Conservation (phyloP, 2,797 vertebrate genomes). For the Sarcophilus harrisii region DNA sequence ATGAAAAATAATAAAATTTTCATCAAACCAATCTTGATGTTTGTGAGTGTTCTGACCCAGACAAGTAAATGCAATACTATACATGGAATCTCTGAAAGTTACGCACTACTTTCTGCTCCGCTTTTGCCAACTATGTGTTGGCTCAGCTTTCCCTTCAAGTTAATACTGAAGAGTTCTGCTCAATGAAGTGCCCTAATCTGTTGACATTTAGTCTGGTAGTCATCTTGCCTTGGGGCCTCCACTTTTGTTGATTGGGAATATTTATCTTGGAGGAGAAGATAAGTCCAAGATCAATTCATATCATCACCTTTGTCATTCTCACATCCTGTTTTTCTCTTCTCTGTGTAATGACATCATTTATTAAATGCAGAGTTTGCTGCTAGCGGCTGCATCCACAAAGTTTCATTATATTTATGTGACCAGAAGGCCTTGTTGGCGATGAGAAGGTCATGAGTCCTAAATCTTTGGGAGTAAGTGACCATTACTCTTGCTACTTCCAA, state of each 20-base stretch:
- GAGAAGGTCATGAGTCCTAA: neutral
- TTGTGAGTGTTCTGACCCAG: neutral
- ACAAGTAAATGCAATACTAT: neutral
- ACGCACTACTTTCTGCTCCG: neutral
- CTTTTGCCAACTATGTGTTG: neutral
- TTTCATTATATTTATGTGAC: neutral
- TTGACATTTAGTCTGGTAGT: neutral
- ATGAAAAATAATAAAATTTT: no score
- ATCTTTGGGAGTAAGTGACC: neutral
- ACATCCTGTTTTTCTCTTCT: neutral
- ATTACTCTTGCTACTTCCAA: neutral
- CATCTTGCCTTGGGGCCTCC: neutral
- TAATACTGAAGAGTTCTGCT: neutral
- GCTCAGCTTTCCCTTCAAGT: neutral
- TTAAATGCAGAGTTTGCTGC: neutral
- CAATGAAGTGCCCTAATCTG: neutral
- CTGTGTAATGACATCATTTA: neutral
- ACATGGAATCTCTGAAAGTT: neutral
- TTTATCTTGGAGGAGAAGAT: neutral
- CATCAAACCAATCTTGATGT: neutral
- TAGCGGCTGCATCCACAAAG: neutral
- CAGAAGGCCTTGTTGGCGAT: neutral
- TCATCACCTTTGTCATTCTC: neutral
- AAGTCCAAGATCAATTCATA: neutral
- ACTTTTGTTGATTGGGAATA: neutral